Base-by-base conservation (phyloP, 2,888 invertebrate genomes). In the Drymonia ruficornis region DNA sequence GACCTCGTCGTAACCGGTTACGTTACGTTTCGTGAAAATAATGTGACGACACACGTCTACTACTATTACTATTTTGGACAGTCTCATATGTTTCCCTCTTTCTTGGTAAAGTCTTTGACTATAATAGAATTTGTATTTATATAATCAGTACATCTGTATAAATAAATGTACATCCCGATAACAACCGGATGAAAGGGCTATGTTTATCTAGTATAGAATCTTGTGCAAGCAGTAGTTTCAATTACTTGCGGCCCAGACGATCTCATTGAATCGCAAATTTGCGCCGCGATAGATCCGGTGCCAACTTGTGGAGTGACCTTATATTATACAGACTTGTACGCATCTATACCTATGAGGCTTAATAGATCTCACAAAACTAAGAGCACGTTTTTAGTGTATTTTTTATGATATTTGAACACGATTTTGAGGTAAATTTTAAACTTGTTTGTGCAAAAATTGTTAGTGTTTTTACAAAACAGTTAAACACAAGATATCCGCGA, bases 181-280 rank as follows among this genome's bases (percentile, higher is more conserved):
- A 42, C 46, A 55, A 45, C 55, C 65, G 63, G 63, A 66, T 52
- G 70, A 38, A 53, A 59, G 44, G 52, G 50, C 52, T 49, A 55
- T 52, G 31, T 29, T 36, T 49, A 52, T 49, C 51, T 53, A 56
- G 18, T 5, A 43, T 53, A 55, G 52, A 56, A 19, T 38, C 19
- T 11, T 36, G 34, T 19, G 23, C 38, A 61, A 76, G 76, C 75
- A 72, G 69, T 69, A 63, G 56, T 34, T 61, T 62, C 76, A 78
- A 75, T 80, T 77, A 73, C 48, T 57, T 53, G 50, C 55, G 42
- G 60, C 49, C 46, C 68, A 61, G 73, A 68, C 76, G 53, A 52
- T 55, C 81, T 80, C 78, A 81, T 83, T 83, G 83, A 84, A 76
- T 84, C 73, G 72, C 84, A 83, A 83, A 83, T 83, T 72, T 71